phyloP scores from a whole-genome alignment of 2,113 vertebrate species.

The Atherinomorus stipes region DNA sequence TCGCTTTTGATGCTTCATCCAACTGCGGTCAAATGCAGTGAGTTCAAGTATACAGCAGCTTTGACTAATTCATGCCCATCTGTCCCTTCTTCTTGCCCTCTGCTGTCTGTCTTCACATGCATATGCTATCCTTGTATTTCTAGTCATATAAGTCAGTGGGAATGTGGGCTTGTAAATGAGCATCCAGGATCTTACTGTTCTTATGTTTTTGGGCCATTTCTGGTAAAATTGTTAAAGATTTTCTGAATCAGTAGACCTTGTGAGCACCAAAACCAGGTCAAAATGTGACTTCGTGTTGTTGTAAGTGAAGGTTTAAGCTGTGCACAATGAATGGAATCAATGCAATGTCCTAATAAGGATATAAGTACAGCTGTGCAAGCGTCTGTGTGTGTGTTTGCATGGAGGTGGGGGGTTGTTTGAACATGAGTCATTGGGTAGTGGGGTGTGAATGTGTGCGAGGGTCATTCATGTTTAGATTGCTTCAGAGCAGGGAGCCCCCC shows the following conservation, averaged over 20 bases:
- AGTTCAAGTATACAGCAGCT: not conserved
- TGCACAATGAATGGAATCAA: not conserved
- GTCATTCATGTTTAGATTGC: constrained; percentile 37
- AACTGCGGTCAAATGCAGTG: not conserved
- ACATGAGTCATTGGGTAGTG: constrained; percentile 38
- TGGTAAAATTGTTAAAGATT: no score
- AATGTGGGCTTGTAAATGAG: not conserved
- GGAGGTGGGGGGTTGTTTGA: constrained; percentile 1
- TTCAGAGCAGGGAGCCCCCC: constrained; percentile 54
- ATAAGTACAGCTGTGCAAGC: no score
- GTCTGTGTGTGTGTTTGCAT: not conserved
- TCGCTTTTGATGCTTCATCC: not conserved
- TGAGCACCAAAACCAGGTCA: not conserved
- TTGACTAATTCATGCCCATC: not conserved
- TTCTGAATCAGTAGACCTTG: no score
- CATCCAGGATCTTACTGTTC: no score
- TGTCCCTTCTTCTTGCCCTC: not conserved
- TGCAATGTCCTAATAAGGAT: not conserved
- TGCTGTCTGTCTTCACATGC: not conserved
- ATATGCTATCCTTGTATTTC: not conserved
- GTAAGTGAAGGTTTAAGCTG: not conserved
- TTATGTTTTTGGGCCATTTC: no score
- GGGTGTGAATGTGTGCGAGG: constrained; percentile 20
- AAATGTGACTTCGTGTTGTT: not conserved
- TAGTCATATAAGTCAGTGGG: not conserved